Conservation (phyloP, 2,797 vertebrate genomes). For the Chaunax sp. region DNA sequence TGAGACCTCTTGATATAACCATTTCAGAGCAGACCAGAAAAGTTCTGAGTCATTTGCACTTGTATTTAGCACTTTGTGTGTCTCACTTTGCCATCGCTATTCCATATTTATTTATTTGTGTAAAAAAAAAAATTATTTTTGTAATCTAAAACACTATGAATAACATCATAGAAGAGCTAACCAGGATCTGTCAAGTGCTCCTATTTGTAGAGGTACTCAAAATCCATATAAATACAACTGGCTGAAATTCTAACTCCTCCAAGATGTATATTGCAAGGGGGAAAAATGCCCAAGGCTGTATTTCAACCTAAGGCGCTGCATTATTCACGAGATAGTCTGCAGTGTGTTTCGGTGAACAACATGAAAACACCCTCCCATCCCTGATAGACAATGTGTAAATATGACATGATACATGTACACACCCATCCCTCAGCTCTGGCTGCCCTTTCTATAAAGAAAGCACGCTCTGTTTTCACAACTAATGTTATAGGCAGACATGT, state of each 20-base stretch:
- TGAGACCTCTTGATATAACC: slow-evolving; percentile 31
- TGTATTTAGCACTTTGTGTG: neutral
- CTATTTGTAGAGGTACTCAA: slow-evolving; percentile 41
- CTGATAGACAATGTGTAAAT: slow-evolving; percentile 68
- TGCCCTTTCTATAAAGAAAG: slow-evolving; percentile 30
- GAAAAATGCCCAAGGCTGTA: slow-evolving; percentile 70
- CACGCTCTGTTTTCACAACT: slow-evolving; percentile 22
- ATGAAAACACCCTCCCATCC: slow-evolving; percentile 62
- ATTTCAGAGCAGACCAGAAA: slow-evolving; percentile 10
- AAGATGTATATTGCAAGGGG: slow-evolving; percentile 48
- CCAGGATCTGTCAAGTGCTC: slow-evolving; percentile 10
- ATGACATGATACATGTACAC: slow-evolving; percentile 56
- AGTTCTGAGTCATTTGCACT: neutral
- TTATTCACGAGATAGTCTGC: slow-evolving; percentile 75
- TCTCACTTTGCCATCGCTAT: neutral
- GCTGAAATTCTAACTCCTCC: slow-evolving; percentile 65
- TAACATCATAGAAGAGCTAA: slow-evolving; percentile 6
- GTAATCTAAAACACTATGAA: slow-evolving; percentile 8
- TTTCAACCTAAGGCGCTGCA: slow-evolving; percentile 74
- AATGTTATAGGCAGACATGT: slow-evolving; percentile 6
- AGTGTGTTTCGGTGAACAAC: slow-evolving; percentile 68
- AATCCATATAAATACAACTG: slow-evolving; percentile 55
- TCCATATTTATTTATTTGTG: neutral
- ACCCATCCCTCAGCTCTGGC: slow-evolving; percentile 41
- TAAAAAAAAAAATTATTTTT: slow-evolving; percentile 4